Evolutionary conservation across 2,797 vertebrate species (phyloP), one percentile per base, ranked within the genome.

Genomic region (Pantherophis alleghaniensis): DNA sequence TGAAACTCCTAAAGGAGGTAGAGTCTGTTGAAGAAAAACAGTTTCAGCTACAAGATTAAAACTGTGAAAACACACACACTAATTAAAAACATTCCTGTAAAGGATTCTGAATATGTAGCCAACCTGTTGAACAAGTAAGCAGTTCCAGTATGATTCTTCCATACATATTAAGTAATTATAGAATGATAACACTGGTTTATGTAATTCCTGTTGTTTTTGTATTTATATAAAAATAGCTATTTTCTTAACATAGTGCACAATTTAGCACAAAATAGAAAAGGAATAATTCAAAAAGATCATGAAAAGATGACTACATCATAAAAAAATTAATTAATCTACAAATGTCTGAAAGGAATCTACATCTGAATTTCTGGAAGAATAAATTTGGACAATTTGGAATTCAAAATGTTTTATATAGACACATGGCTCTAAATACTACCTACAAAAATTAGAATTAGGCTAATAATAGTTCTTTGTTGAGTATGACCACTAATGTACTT

Each of bases 1-100:
- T 69, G 97, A 97, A 95, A 96, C 96, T 98, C 97, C 98, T 96
- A 95, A 96, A 95, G 96, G 93, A 89, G 98, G 97, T 92, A 98
- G 97, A 88, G 94, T 98, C 98, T 98, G 97, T 97, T 97, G 97
- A 95, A 96, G 96, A 97, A 97, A 98, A 94, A 98, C 87, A 95
- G 0, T 92, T 97, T 97, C 96, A 95, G 92, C 93, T 95, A 95
- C 86, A 96, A 95, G 63, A 95, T 91, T n/a, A 87, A 97, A 97
- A 60, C 95, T 95, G 95, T 92, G 91, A 94, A 12, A 53, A 92
- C 24, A 61, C 28, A 74, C 32, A 92, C 22, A 91, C 51, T 91
- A 91, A 93, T 83, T 86, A 86, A 63, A n/a, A 79, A 13, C 56
- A 90, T 0, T 1, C 10, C 91, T 93, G 60, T 56, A 0, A 0